Conservation (phyloP, 2,113 vertebrate genomes). For the Boleophthalmus pectinirostris region DNA sequence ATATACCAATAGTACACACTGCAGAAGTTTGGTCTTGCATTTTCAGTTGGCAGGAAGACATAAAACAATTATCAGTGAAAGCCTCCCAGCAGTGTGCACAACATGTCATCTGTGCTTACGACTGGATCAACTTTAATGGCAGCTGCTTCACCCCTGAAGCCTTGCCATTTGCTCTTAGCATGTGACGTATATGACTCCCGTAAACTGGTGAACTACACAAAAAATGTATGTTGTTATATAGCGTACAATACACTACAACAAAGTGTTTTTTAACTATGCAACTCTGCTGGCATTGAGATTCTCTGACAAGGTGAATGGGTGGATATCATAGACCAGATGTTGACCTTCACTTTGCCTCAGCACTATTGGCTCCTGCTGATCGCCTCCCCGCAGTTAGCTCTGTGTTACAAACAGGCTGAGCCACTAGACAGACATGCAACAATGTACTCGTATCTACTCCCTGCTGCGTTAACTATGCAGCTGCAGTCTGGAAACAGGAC, state of each 20-base stretch:
- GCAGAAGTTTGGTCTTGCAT: neutral
- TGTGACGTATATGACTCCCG: neutral
- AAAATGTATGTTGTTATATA: neutral
- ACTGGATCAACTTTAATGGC: constrained; percentile 6
- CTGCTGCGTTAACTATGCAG: constrained; percentile 37
- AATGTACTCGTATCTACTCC: constrained; percentile 18
- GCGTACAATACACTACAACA: neutral
- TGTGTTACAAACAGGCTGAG: constrained; percentile 28
- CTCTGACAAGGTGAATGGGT: neutral
- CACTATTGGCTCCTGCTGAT: constrained; percentile 31
- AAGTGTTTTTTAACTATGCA: neutral
- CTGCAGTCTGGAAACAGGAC: constrained; percentile 21
- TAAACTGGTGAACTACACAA: neutral
- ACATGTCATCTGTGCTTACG: constrained; percentile 9
- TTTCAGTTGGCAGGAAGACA: neutral
- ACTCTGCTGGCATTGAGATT: neutral
- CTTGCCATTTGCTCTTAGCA: neutral
- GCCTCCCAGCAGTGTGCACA: constrained; percentile 3
- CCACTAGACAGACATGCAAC: constrained; percentile 12
- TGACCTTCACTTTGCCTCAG: constrained; percentile 22
- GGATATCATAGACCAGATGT: constrained; percentile 23
- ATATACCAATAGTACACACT: neutral
- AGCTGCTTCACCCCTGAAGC: neutral
- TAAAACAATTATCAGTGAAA: constrained; percentile 1
- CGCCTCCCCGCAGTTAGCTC: constrained; percentile 13